Conservation (phyloP, 2,888 invertebrate genomes). For the Thecophora atra region DNA sequence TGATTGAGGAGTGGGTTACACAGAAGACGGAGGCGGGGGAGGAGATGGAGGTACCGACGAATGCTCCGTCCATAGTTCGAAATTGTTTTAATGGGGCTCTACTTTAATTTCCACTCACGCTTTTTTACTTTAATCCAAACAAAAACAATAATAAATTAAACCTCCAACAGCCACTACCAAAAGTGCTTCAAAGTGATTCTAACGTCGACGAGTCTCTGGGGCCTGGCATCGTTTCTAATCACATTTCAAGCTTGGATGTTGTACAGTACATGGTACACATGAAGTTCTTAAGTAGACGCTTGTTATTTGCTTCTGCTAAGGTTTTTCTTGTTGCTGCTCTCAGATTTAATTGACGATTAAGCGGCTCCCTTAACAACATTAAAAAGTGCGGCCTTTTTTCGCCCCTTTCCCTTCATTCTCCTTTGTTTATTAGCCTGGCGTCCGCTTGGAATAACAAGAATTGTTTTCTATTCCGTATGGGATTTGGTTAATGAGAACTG, state of each 20-base stretch:
- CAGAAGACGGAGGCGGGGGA: not conserved
- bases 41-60: not conserved
- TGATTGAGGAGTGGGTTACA: not conserved
- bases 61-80: not conserved
- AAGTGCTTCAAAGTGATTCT: not conserved
- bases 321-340: constrained; percentile 1
- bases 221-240: constrained; percentile 11
- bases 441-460: constrained; percentile 12
- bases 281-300: not conserved
- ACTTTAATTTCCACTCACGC: constrained; percentile 25
- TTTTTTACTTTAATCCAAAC: not conserved
- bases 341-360: constrained; percentile 30
- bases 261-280: not conserved
- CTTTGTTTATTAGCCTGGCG: too few relatives aligned
- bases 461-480: constrained; percentile 3
- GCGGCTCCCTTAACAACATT: not conserved
- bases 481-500: constrained; percentile 1
- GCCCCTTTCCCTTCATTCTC: too few relatives aligned
- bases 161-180: not conserved
- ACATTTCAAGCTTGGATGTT: not conserved
- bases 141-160: not conserved
- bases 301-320: too few relatives aligned
- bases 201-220: not conserved
- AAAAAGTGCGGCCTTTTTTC: not conserved
- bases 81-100: not conserved